These are phyloP conservation scores for Theristicus caerulescens DNA, from an alignment of 2,113 vertebrate genomes.

Conservation along the genomic window DNA sequence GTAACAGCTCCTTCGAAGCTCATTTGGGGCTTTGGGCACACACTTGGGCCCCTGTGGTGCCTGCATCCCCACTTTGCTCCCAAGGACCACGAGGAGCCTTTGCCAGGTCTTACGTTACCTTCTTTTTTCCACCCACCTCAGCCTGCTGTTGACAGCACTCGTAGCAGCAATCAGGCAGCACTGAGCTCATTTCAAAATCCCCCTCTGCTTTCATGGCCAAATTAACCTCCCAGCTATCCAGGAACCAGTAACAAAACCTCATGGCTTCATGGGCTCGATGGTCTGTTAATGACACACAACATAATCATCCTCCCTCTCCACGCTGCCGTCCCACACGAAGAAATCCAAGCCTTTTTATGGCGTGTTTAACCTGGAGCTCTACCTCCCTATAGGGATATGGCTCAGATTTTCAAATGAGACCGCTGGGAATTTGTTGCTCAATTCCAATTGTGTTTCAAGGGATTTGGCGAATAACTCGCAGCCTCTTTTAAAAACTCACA, in stretches of 20 bases:
- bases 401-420: background rate
- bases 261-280: background rate
- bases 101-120: background rate
- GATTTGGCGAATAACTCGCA: background rate
- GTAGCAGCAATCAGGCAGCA: background rate
- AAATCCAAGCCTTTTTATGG: background rate
- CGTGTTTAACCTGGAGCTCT: background rate
- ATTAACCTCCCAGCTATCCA: background rate
- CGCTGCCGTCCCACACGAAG: background rate
- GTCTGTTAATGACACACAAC: background rate
- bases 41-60: rapidly evolving
- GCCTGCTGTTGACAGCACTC: background rate
- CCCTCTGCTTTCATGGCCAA: background rate
- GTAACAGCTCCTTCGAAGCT: rapidly evolving
- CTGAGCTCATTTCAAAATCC: background rate
- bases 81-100: background rate
- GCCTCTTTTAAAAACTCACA: background rate
- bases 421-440: background rate
- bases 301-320: background rate
- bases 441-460: background rate
- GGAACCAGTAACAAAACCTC: background rate
- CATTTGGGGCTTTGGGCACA: too few species aligned
- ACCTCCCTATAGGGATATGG: background rate
- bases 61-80: background rate
- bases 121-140: background rate